These are phyloP conservation scores for Ceratosolen solmsi DNA, from an alignment of 1,140 invertebrate species.

Conservation along the genomic window DNA sequence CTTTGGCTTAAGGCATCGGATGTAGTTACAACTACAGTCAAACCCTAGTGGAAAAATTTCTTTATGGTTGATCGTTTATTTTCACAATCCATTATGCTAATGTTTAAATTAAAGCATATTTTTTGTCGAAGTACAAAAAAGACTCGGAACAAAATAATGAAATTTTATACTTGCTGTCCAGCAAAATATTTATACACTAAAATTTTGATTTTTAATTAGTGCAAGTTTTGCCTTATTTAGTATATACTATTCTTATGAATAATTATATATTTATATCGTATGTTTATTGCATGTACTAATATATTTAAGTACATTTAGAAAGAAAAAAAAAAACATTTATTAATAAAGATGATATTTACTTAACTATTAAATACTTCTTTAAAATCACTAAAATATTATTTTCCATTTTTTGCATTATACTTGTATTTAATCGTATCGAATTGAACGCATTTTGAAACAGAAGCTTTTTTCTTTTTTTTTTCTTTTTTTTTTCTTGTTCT, in stretches of 20 bases:
- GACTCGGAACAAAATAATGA: neutral
- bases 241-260: conserved; percentile 17
- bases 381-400: conserved; percentile 20
- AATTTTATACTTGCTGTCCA: neutral
- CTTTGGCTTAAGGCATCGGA: conserved; percentile 51
- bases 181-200: neutral
- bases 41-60: conserved; percentile 35
- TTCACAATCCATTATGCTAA: neutral
- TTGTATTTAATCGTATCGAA: neutral
- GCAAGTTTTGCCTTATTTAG: neutral
- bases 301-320: conserved; percentile 17
- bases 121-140: neutral
- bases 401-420: neutral
- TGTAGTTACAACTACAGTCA: conserved; percentile 41
- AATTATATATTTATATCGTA: conserved; percentile 17
- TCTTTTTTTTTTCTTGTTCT: too few relatives aligned
- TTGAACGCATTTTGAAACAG: conserved; percentile 5
- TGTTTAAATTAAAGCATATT: conserved; percentile 10
- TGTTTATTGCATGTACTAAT: conserved; percentile 20
- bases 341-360: conserved; percentile 7
- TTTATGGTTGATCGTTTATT: neutral
- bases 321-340: neutral
- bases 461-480: too few relatives aligned
- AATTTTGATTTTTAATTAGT: neutral
- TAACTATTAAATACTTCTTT: conserved; percentile 5